phyloP scores from a whole-genome alignment of 2,113 vertebrate genomes.

The Poeciliopsis turrubarensis region DNA sequence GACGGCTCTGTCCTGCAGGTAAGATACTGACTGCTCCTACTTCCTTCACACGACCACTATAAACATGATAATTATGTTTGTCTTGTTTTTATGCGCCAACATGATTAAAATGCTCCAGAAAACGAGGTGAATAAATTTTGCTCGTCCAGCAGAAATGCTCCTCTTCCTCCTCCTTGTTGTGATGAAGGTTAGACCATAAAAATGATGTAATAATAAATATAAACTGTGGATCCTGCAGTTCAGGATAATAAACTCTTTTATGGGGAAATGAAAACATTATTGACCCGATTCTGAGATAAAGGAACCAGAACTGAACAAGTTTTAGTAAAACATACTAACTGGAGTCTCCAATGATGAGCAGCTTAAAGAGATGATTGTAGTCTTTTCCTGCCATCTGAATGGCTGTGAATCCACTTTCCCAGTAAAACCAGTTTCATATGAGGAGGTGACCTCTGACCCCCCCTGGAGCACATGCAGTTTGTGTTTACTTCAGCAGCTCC shows the following conservation, averaged over 20 bases:
- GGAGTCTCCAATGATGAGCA: conserved; percentile 88
- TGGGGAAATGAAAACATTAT: background rate
- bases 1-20: too few relatives aligned
- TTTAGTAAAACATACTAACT: conserved; percentile 74
- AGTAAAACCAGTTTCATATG: conserved; percentile 43
- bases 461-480: conserved; percentile 16
- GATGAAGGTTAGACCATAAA: background rate
- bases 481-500: background rate
- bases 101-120: too few relatives aligned
- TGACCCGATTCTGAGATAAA: too few relatives aligned
- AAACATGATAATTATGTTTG: too few relatives aligned
- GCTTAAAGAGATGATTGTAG: conserved; percentile 87
- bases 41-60: too few relatives aligned
- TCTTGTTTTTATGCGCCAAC: too few relatives aligned
- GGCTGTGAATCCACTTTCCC: conserved; percentile 2
- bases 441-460: conserved; percentile 12
- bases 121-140: too few relatives aligned
- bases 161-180: background rate
- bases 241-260: background rate
- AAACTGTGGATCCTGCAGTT: background rate
- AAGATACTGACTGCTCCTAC: too few relatives aligned
- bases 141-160: too few relatives aligned
- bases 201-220: background rate
- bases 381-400: conserved; percentile 83
- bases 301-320: too few relatives aligned